Conservation (phyloP, 2,113 vertebrate species). For the Corythornis cristatus region DNA sequence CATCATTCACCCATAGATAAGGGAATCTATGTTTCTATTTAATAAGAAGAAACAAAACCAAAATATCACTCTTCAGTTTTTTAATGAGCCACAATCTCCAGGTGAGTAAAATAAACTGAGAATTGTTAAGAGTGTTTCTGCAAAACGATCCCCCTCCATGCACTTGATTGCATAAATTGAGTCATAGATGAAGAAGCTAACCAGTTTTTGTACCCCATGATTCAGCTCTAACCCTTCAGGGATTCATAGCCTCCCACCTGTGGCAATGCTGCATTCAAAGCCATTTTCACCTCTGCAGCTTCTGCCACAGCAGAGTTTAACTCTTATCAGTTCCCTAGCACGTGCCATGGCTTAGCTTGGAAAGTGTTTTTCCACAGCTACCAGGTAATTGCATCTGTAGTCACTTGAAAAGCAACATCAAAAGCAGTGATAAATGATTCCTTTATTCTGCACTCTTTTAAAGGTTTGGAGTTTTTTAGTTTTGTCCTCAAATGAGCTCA, state of each 20-base stretch:
- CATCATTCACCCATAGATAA: background rate
- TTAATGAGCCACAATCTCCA: background rate
- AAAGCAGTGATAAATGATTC: background rate
- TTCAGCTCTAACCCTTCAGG: background rate
- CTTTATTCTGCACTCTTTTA: background rate
- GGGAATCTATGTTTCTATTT: background rate
- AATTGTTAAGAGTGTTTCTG: background rate
- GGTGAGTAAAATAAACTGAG: background rate
- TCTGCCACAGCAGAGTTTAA: background rate
- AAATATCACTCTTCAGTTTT: background rate
- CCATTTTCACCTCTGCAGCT: background rate
- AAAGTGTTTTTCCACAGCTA: background rate
- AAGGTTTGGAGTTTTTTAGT: background rate
- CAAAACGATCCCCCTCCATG: rapidly evolving
- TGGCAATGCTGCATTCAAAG: background rate
- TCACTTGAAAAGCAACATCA: background rate
- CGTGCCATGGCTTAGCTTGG: background rate
- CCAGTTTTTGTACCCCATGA: background rate
- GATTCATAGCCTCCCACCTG: background rate
- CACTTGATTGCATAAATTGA: background rate
- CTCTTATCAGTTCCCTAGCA: background rate
- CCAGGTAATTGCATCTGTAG: background rate
- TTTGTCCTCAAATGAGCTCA: background rate
- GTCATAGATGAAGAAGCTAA: background rate
- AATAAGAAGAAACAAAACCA: background rate